Conservation (phyloP, 2,888 invertebrate species). For the Drosophila picticornis region DNA sequence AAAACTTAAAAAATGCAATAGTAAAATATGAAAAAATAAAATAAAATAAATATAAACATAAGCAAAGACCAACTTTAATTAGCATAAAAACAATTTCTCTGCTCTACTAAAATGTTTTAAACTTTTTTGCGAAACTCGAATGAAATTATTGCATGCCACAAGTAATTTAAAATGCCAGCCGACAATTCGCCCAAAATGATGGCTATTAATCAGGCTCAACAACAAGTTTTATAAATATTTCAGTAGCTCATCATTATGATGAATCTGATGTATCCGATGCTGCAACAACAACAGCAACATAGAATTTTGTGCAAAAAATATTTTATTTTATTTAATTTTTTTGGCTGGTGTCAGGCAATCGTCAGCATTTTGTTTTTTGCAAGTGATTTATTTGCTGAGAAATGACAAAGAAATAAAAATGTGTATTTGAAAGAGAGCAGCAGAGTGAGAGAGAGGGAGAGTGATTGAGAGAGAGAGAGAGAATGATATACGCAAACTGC, state of each 20-base stretch:
- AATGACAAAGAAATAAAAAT: slow-evolving; percentile 17
- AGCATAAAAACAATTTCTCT: not conserved
- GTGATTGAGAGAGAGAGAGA: not conserved
- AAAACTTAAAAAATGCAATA: not conserved
- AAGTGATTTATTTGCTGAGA: slow-evolving; percentile 46
- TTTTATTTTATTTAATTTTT: not conserved
- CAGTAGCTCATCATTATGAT: slow-evolving; percentile 45
- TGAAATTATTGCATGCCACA: not conserved
- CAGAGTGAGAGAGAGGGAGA: not conserved
- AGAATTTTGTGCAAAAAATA: not conserved
- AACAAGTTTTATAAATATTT: slow-evolving; percentile 38
- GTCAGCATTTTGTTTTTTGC: slow-evolving; percentile 27
- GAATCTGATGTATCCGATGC: slow-evolving; percentile 38
- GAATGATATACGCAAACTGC: slow-evolving; percentile 19
- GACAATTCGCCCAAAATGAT: slow-evolving; percentile 24
- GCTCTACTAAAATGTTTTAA: not conserved
- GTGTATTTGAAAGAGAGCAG: not conserved
- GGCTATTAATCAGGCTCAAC: slow-evolving; percentile 35
- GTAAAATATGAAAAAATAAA: too few species aligned
- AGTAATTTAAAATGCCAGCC: slow-evolving; percentile 1
- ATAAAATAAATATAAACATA: not conserved
- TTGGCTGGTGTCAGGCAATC: slow-evolving; percentile 30
- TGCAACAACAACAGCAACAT: slow-evolving; percentile 1
- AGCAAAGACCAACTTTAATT: not conserved
- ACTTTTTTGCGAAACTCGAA: not conserved